Conservation (phyloP, 2,797 vertebrate species). For the Martes flavigula region DNA sequence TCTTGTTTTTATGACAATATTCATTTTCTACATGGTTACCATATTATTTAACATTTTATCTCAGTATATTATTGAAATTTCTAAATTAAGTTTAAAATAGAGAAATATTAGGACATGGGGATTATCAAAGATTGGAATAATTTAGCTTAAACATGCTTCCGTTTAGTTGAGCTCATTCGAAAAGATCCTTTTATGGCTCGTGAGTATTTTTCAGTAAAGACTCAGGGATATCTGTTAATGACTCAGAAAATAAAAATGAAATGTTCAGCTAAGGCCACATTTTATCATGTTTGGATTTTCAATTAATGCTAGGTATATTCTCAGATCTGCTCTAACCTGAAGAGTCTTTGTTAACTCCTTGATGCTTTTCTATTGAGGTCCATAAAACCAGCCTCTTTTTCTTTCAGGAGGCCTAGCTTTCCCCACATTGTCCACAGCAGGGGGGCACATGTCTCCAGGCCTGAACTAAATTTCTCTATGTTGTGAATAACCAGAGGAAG, state of each 20-base stretch:
- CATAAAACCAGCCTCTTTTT: background rate
- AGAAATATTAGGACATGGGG: background rate
- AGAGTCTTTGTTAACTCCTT: background rate
- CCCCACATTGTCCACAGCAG: background rate
- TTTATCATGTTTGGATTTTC: conserved; percentile 32
- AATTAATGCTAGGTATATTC: background rate
- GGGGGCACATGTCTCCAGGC: background rate
- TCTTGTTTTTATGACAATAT: background rate
- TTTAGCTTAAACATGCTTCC: background rate
- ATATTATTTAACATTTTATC: background rate
- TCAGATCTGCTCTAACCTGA: background rate
- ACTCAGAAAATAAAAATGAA: background rate
- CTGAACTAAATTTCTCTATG: background rate
- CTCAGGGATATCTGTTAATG: background rate
- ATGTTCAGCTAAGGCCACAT: background rate
- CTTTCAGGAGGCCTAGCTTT: background rate
- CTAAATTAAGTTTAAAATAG: conserved; percentile 17
- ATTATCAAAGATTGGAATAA: background rate
- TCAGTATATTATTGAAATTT: background rate
- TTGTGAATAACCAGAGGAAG: background rate
- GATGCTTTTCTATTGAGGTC: background rate
- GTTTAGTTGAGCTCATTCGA: background rate
- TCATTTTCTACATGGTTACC: background rate
- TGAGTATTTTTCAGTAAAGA: background rate
- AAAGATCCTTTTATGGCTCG: background rate